phyloP scores from a whole-genome alignment of 1,140 invertebrate genomes.

The Spodoptera frugiperda region DNA sequence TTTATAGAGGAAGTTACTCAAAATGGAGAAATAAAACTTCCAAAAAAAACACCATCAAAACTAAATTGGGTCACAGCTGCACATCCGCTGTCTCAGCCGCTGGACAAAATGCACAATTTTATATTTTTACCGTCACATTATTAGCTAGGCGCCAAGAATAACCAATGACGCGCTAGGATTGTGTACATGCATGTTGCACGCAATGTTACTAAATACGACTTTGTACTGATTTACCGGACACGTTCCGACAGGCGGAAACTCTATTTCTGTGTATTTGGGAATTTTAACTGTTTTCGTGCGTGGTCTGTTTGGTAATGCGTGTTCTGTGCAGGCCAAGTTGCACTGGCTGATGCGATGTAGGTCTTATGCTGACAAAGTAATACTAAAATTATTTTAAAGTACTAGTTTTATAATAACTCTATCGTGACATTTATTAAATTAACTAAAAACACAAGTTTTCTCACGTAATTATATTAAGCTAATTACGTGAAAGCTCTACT shows the following conservation, averaged over 20 bases:
- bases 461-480: no score
- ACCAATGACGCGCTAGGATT: background rate
- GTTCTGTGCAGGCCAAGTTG: no score
- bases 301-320: background rate
- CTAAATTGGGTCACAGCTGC: constrained; percentile 9
- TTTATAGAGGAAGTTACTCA: no score
- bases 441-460: no score
- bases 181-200: constrained; percentile 10
- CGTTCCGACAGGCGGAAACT: constrained; percentile 17
- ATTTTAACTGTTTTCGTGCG: constrained; percentile 31
- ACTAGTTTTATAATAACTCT: no score
- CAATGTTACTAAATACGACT: constrained; percentile 12
- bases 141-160: background rate
- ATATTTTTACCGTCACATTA: background rate
- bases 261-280: constrained; percentile 16
- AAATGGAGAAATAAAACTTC: no score
- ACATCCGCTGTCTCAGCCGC: background rate
- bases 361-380: no score
- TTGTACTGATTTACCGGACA: constrained; percentile 24
- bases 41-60: constrained; percentile 5
- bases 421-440: no score
- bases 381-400: no score
- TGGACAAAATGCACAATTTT: constrained; percentile 1
- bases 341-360: no score
- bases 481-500: no score